Percentiles rank a stretch among this genome's conserved stretches.
These are phyloP conservation scores for Meles meles DNA, from an alignment of 2,113 vertebrate species.

Conservation along the genomic window DNA sequence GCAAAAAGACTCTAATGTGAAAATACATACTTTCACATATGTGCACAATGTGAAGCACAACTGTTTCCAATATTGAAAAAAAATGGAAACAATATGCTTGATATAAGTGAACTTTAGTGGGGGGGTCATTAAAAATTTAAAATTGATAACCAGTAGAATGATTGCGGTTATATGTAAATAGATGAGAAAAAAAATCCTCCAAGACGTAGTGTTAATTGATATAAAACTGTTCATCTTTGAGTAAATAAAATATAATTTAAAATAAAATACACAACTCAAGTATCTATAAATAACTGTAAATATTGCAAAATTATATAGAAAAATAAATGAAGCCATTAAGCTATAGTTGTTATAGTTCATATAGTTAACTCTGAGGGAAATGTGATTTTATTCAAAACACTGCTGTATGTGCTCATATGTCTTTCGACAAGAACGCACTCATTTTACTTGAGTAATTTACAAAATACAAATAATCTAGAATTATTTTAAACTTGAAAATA, in stretches of 20 bases:
- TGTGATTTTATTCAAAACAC: not conserved
- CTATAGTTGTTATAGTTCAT: not conserved
- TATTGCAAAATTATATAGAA: not conserved
- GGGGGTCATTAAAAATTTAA: not conserved
- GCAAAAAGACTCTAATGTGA: not conserved
- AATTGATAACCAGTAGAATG: not conserved
- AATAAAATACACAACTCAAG: not conserved
- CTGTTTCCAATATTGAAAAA: not conserved
- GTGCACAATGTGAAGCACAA: not conserved
- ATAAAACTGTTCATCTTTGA: not conserved
- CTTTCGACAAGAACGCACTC: not conserved
- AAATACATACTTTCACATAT: not conserved
- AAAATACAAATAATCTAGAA: not conserved
- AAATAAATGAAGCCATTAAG: not conserved
- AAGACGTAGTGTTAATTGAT: not conserved
- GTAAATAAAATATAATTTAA: not conserved
- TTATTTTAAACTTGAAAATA: not conserved
- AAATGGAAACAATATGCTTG: not conserved
- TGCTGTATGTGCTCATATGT: not conserved
- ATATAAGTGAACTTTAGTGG: not conserved
- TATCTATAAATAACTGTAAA: not conserved
- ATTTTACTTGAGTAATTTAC: not conserved
- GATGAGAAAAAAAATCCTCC: not conserved
- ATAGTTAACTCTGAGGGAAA: not conserved
- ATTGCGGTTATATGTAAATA: not conserved